phyloP scores from a whole-genome alignment of 1,140 invertebrate species.

The Solenopsis invicta region DNA sequence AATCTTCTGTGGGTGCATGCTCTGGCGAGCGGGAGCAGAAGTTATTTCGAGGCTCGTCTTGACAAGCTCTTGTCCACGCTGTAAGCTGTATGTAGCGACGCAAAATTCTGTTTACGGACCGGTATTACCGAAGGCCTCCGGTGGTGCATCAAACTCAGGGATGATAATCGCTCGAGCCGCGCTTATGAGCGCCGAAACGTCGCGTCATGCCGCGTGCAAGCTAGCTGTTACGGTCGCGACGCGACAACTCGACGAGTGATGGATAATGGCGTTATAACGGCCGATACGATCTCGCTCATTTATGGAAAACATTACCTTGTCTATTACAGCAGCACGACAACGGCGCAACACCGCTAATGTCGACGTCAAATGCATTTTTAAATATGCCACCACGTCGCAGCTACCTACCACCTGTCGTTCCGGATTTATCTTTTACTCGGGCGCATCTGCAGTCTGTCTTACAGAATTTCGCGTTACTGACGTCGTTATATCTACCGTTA shows the following conservation, averaged over 20 bases:
- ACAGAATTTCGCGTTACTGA: neutral
- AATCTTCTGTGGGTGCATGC: neutral
- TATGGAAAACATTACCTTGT: constrained; percentile 28
- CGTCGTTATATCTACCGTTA: neutral
- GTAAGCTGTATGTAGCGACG: constrained; percentile 3
- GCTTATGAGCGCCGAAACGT: constrained; percentile 32
- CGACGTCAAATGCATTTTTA: constrained; percentile 44
- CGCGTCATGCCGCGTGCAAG: neutral
- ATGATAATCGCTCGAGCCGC: constrained; percentile 42
- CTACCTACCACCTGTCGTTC: neutral
- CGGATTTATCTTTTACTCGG: neutral
- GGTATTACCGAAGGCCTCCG: neutral
- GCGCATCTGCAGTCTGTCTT: neutral
- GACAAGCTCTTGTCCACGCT: neutral
- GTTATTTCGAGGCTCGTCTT: neutral
- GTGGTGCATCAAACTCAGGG: constrained; percentile 9
- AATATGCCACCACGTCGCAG: neutral
- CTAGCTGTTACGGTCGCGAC: constrained; percentile 21
- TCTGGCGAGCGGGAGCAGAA: neutral
- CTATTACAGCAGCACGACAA: neutral
- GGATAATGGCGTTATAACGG: constrained; percentile 50
- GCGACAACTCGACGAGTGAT: constrained; percentile 29
- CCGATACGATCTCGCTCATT: constrained; percentile 53
- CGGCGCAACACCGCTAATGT: constrained; percentile 15
- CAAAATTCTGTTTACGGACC: neutral